Conservation (phyloP, 2,888 invertebrate genomes). For the Phyllotreta striolata region DNA sequence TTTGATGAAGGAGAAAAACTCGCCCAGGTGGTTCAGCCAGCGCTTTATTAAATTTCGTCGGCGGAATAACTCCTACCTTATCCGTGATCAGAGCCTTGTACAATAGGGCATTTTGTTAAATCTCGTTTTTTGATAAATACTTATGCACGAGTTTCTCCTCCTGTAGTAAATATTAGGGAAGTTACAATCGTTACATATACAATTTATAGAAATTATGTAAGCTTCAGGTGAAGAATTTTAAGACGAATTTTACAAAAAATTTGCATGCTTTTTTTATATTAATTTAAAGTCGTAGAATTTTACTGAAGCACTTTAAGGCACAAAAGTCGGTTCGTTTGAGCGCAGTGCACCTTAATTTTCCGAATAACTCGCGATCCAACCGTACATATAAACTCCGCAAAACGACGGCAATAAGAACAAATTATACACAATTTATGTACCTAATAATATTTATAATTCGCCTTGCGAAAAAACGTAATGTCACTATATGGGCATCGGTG, state of each 20-base stretch:
- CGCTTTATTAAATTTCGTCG: conserved; percentile 34
- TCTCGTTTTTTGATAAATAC: conserved; percentile 55
- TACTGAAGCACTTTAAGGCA: not conserved
- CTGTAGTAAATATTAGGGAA: conserved; percentile 1
- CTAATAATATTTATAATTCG: conserved; percentile 58
- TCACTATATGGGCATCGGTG: conserved; percentile 34
- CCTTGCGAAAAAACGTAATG: conserved; percentile 38
- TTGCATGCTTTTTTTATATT: not conserved
- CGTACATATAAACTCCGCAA: conserved; percentile 53
- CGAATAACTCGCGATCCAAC: conserved; percentile 53
- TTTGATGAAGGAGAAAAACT: conserved; percentile 26
- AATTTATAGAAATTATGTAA: not conserved
- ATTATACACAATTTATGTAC: conserved; percentile 58
- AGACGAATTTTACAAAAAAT: not conserved
- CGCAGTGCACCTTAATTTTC: conserved; percentile 57
- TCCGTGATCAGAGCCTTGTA: conserved; percentile 42
- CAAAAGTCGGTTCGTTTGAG: conserved; percentile 54
- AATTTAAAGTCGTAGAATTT: not conserved
- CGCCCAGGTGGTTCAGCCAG: conserved; percentile 48
- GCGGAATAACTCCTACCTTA: conserved; percentile 46
- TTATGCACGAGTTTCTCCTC: conserved; percentile 11
- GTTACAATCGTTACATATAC: not conserved
- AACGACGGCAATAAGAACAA: conserved; percentile 58
- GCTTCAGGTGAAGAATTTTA: not conserved
- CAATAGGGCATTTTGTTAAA: conserved; percentile 53